A percentile compares a stretch with the other conserved stretches of the same genome.
Conservation (phyloP, 2,113 vertebrate species). For the Nesoenas mayeri region DNA sequence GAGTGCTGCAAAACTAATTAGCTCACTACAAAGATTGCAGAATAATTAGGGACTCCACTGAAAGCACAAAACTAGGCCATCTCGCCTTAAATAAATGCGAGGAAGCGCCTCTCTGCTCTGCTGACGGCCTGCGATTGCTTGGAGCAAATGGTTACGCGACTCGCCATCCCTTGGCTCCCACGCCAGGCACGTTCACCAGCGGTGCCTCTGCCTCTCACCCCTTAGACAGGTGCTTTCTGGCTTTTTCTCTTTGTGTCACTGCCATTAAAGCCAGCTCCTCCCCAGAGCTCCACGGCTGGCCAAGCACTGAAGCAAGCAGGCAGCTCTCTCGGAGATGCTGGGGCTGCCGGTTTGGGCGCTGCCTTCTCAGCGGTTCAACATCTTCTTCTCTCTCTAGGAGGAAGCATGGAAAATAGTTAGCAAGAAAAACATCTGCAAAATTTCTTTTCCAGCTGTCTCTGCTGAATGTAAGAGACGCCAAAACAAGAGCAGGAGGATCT, state of each 20-base stretch:
- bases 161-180: neutral
- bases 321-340: neutral
- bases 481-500: neutral
- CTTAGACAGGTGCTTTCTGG: neutral
- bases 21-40: conserved; percentile 13
- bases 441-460: neutral
- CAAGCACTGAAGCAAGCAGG: neutral
- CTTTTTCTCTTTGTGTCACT: neutral
- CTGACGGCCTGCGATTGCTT: neutral
- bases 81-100: conserved; percentile 32
- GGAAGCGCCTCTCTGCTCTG: neutral
- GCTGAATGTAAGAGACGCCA: neutral
- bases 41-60: conserved; percentile 67
- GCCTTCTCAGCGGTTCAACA: neutral
- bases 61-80: conserved; percentile 65
- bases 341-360: neutral
- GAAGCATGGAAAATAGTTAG: neutral
- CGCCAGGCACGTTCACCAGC: neutral
- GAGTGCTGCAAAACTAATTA: conserved; percentile 61
- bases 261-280: neutral
- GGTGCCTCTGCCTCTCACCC: neutral
- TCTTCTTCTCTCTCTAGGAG: neutral
- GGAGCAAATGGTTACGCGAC: neutral
- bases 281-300: neutral
- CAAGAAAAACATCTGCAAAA: neutral